Conservation (phyloP, 1,140 invertebrate genomes). For the Platyura marginata region DNA sequence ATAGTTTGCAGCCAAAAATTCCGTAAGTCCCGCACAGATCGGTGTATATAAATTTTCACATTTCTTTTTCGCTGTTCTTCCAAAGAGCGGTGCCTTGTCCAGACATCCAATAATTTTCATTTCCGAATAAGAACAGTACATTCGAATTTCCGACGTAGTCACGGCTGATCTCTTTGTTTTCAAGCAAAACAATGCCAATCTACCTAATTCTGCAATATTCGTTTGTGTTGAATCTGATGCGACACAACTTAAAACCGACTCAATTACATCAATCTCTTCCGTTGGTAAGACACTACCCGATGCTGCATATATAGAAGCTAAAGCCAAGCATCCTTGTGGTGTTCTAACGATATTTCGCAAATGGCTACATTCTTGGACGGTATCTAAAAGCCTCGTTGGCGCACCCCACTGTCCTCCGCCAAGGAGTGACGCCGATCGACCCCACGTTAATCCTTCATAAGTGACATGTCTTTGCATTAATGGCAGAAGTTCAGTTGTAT, state of each 20-base stretch:
- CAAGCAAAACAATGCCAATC: conserved; percentile 25
- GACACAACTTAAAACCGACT: conserved; percentile 26
- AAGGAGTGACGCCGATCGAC: conserved; percentile 29
- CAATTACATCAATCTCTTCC: conserved; percentile 24
- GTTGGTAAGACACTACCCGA: conserved; percentile 14
- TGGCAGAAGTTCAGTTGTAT: conserved; percentile 17
- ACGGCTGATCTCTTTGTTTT: conserved; percentile 27
- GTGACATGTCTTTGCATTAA: conserved; percentile 27
- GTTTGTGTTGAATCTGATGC: conserved; percentile 3
- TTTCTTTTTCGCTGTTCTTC: conserved; percentile 17
- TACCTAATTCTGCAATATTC: conserved; percentile 27
- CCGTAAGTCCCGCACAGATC: conserved; percentile 28
- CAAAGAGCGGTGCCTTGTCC: conserved; percentile 22
- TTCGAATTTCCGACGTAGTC: conserved; percentile 26
- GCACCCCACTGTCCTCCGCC: conserved; percentile 21
- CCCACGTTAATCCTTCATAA: conserved; percentile 30
- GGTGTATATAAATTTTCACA: conserved; percentile 25
- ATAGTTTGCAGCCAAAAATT: conserved; percentile 34
- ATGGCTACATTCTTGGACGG: conserved; percentile 14
- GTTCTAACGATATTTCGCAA: conserved; percentile 21
- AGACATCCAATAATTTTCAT: conserved; percentile 11
- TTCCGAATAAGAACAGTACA: conserved; percentile 10
- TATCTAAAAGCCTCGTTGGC: conserved; percentile 12
- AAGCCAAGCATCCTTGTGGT: conserved; percentile 30
- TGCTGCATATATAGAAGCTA: conserved; percentile 6